phyloP scores from a whole-genome alignment of 1,140 invertebrate species.

The Dendrolimus punctatus region DNA sequence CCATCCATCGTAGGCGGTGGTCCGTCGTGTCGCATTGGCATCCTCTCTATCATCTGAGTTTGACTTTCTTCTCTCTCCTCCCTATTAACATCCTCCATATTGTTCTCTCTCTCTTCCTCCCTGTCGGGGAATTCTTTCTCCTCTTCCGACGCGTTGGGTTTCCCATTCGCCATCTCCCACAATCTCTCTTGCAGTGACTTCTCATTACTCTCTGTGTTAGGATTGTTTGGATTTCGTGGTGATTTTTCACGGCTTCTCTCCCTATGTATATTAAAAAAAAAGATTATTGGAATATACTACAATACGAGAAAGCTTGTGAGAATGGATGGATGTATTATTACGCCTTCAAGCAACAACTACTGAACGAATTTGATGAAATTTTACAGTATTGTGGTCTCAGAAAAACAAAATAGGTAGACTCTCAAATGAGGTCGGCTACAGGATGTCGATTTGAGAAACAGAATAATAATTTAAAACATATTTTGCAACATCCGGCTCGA shows the following conservation, averaged over 20 bases:
- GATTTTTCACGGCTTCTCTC: slow-evolving; percentile 20
- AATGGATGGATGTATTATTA: no score
- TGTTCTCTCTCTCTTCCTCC: neutral
- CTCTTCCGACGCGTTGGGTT: slow-evolving; percentile 17
- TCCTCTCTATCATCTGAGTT: slow-evolving; percentile 6
- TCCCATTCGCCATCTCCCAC: slow-evolving; percentile 70
- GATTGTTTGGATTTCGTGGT: neutral
- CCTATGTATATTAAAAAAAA: slow-evolving; percentile 13
- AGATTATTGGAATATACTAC: no score
- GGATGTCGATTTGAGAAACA: no score
- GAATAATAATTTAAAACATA: no score
- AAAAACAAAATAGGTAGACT: no score
- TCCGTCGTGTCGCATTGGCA: slow-evolving; percentile 8
- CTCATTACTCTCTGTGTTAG: slow-evolving; percentile 25
- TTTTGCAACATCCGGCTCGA: no score
- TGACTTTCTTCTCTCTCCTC: slow-evolving; percentile 4
- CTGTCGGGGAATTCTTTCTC: neutral
- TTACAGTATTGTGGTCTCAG: no score
- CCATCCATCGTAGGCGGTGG: slow-evolving; percentile 10
- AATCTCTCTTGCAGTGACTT: slow-evolving; percentile 62
- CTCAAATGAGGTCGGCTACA: no score
- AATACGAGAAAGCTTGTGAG: no score
- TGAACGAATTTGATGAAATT: no score
- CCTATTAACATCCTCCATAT: neutral
- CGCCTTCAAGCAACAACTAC: no score